Base-by-base conservation (phyloP, 2,797 vertebrate species). In the Gastrophryne carolinensis region DNA sequence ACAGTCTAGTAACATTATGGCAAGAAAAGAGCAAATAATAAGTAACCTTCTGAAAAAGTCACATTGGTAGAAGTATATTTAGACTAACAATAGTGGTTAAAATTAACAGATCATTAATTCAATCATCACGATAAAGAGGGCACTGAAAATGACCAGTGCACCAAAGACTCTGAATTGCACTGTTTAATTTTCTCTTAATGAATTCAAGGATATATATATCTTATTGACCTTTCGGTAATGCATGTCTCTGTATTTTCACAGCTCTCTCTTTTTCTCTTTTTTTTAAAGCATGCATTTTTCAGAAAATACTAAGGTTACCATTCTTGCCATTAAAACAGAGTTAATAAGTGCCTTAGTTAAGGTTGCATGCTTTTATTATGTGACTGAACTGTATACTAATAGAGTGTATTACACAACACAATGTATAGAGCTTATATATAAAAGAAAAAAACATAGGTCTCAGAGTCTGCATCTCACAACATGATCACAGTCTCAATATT, bases 311-410 rank as follows among this genome's bases (percentile, higher is more conserved):
- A 47, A 37, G 50, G 68, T 71, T 80, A 80, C 54, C 58, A 79
- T 70, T 71, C 27, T 62, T 39, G 67, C 80, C 81, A 66, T 11
- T 53, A 56, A 78, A 65, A 35, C 34, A 52, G 11, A 35, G 27
- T 64, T 85, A 82, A 26, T 70, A 69, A 68, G 34, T 57, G 52
- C 1, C 69, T 62, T 61, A n/a, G 12, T 68, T 77, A 62, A 60
- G 5, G 57, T 61, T 63, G 53, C 61, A 34, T 53, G 21, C 24
- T 32, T 50, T 52, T 63, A 70, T 70, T 70, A 41, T 39, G 39
- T 87, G 84, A 79, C 63, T 80, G 74, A 81, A 80, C 81, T 78
- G 54, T 75, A 76, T 80, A 82, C 86, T 92, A 89, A 88, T 83
- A 80, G 2, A 32, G 63, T 86, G 75, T 78, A 81, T 65, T 61